These are phyloP conservation scores for Congeria kusceri DNA, from an alignment of 2,888 invertebrate species.

Conservation along the genomic window DNA sequence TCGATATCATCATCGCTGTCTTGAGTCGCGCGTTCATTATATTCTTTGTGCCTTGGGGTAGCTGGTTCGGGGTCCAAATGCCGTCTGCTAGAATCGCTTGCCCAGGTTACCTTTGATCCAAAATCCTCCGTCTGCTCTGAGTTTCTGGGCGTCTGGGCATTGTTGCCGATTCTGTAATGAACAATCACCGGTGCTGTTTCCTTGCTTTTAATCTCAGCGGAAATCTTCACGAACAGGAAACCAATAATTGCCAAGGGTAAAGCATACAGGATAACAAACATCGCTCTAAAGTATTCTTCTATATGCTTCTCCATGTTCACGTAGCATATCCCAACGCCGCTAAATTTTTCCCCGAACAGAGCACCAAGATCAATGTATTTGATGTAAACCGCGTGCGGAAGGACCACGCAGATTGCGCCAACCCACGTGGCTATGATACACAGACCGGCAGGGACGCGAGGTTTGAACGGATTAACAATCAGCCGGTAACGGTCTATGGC, in stretches of 20 bases:
- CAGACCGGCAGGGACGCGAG: constrained; percentile 89
- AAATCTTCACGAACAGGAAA: constrained; percentile 89
- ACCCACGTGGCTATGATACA: constrained; percentile 91
- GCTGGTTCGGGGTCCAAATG: background rate
- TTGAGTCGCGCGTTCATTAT: constrained; percentile 68
- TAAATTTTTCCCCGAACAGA: constrained; percentile 84
- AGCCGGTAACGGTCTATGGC: constrained; percentile 90
- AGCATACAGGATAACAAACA: constrained; percentile 86
- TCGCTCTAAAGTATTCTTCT: constrained; percentile 83
- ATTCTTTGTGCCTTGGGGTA: constrained; percentile 34
- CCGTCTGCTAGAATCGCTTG: background rate
- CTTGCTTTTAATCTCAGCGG: constrained; percentile 87
- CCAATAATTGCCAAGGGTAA: constrained; percentile 88
- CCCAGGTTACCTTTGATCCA: constrained; percentile 50
- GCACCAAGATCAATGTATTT: constrained; percentile 90
- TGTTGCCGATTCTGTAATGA: constrained; percentile 66
- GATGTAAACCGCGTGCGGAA: constrained; percentile 91
- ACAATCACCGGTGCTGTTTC: constrained; percentile 72
- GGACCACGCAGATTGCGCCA: constrained; percentile 89
- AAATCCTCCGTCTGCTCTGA: constrained; percentile 25
- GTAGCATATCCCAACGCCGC: constrained; percentile 82
- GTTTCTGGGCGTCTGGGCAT: background rate
- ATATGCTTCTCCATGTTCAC: constrained; percentile 78
- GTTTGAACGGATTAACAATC: constrained; percentile 89
- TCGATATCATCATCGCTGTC: constrained; percentile 83